Percentiles rank a stretch among this genome's conserved stretches.
phyloP scores from a whole-genome alignment of 2,797 vertebrate genomes.

The Graptemys geographica region DNA sequence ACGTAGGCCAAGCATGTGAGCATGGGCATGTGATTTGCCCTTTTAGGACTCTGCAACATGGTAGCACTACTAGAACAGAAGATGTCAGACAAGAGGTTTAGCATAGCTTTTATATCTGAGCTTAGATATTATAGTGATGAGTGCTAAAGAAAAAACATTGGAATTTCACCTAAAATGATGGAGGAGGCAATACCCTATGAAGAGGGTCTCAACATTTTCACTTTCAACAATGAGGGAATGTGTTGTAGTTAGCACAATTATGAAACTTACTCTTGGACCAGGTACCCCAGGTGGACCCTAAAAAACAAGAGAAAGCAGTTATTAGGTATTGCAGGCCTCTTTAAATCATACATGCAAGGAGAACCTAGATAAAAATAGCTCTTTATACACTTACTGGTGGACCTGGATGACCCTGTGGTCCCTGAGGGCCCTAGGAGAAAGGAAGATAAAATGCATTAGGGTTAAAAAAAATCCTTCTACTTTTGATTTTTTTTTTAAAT shows the following conservation, averaged over 20 bases:
- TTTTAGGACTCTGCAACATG: not conserved
- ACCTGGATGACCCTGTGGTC: conserved; percentile 89
- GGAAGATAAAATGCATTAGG: conserved; percentile 50
- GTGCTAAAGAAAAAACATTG: not conserved
- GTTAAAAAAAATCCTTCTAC: not conserved
- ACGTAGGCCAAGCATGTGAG: not conserved
- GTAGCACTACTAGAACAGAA: not conserved
- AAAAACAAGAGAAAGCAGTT: conserved; percentile 48
- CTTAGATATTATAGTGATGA: not conserved
- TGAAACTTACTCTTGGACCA: conserved; percentile 88
- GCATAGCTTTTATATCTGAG: not conserved
- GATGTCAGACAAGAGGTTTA: not conserved
- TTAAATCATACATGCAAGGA: not conserved
- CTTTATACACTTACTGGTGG: conserved; percentile 86
- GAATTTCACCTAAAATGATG: not conserved
- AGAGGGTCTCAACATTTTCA: not conserved
- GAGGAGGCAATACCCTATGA: not conserved
- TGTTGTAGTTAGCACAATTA: not conserved
- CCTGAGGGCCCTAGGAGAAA: conserved; percentile 91
- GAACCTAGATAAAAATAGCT: not conserved
- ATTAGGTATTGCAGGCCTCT: not conserved
- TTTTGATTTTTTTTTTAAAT: not conserved
- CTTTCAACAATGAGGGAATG: not conserved
- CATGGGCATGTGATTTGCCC: fast-evolving
- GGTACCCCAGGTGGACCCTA: conserved; percentile 92